Evolutionary conservation across 2,113 vertebrate species (phyloP).

Genomic region (Stegostoma tigrinum): DNA sequence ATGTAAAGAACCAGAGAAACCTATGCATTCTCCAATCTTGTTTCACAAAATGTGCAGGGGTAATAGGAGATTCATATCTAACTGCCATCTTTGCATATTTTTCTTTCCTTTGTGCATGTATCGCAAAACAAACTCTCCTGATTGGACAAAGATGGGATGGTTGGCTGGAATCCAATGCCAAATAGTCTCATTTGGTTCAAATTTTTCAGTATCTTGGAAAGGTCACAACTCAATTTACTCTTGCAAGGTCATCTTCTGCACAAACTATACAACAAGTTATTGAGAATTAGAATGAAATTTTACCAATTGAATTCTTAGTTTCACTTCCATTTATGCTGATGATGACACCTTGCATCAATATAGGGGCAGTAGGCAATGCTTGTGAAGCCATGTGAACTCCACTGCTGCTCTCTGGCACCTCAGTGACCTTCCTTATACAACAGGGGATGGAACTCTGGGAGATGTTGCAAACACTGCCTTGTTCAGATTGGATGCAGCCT

Average conservation of each 20-base stretch:
- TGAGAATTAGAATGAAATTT: neutral
- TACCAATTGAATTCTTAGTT: neutral
- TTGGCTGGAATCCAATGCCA: neutral
- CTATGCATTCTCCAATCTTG: neutral
- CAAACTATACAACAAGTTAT: neutral
- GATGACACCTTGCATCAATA: neutral
- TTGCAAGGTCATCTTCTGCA: neutral
- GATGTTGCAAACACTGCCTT: neutral
- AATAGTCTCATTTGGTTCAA: neutral
- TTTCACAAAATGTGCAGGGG: neutral
- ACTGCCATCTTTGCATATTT: neutral
- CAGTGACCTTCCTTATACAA: neutral
- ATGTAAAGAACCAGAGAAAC: neutral
- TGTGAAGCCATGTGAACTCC: neutral
- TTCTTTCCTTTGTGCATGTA: neutral
- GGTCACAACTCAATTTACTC: constrained; percentile 13
- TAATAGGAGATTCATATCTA: neutral
- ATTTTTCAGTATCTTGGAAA: neutral
- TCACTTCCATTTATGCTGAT: neutral
- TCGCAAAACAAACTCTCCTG: neutral
- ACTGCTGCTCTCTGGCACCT: neutral
- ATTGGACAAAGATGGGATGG: neutral
- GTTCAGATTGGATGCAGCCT: neutral
- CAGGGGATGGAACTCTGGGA: neutral
- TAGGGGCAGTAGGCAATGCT: neutral